These are phyloP conservation scores for Drosophila gaucha DNA, from an alignment of 2,888 invertebrate species.

Conservation along the genomic window DNA sequence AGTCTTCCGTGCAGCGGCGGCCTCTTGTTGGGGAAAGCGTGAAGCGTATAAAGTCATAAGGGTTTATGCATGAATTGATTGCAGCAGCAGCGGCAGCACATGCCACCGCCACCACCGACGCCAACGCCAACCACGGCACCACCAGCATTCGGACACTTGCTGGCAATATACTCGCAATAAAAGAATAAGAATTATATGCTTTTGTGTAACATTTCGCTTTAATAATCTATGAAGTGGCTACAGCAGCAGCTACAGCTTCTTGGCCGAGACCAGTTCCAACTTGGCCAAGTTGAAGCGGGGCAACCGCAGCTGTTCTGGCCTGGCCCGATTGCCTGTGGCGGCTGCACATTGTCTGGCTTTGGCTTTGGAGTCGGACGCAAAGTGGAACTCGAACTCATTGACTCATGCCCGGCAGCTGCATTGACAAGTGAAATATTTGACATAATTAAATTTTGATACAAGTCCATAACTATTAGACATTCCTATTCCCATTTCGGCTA, in stretches of 20 bases:
- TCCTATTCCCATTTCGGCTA: conserved; percentile 36
- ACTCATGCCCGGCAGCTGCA: conserved; percentile 53
- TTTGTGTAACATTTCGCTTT: conserved; percentile 77
- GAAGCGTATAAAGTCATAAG: conserved; percentile 80
- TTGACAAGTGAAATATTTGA: conserved; percentile 81
- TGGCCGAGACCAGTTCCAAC: conserved; percentile 29
- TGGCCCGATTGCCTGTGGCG: conserved; percentile 12
- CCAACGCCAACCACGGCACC: conserved; percentile 3
- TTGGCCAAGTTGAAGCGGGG: conserved; percentile 20
- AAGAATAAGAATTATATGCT: conserved; percentile 69
- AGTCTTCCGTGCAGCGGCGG: conserved; percentile 57
- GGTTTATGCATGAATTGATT: conserved; percentile 81
- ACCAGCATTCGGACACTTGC: conserved; percentile 33
- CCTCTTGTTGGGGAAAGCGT: conserved; percentile 74
- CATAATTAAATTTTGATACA: conserved; percentile 82
- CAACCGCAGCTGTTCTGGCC: conserved; percentile 44
- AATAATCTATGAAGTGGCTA: conserved; percentile 81
- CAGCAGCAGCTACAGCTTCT: conserved; percentile 27
- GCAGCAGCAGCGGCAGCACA: conserved; percentile 35
- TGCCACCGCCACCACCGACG: neutral
- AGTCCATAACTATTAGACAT: conserved; percentile 75
- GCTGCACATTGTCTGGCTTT: conserved; percentile 16
- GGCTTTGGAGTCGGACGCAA: neutral
- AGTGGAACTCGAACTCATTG: conserved; percentile 8
- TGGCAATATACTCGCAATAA: conserved; percentile 60